Conservation (phyloP, 2,888 invertebrate genomes). For the Sinhomidia bicolor region DNA sequence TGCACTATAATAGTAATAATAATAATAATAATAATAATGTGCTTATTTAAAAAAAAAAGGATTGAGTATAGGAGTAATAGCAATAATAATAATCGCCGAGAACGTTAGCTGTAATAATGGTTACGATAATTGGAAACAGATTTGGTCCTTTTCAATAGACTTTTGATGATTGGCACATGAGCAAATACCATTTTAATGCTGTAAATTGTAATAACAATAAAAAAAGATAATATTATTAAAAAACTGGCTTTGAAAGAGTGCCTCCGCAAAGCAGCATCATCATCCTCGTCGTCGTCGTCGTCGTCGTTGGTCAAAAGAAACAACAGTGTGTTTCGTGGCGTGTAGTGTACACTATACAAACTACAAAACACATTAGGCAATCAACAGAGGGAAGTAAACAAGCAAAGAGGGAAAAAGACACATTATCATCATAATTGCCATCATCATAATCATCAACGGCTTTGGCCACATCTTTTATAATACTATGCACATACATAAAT, state of each 20-base stretch:
- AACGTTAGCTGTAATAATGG: no score
- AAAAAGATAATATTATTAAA: background rate
- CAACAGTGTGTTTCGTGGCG: background rate
- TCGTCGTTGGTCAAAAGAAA: background rate
- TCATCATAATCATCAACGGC: slow-evolving; percentile 58
- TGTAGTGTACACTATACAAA: background rate
- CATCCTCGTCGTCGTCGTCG: no score
- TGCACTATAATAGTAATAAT: no score
- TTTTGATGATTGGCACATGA: slow-evolving; percentile 46
- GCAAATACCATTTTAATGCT: slow-evolving; percentile 44
- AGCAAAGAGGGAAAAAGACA: slow-evolving; percentile 48
- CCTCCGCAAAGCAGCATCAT: no score
- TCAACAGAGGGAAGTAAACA: slow-evolving; percentile 54
- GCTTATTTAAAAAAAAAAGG: no score
- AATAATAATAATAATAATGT: no score
- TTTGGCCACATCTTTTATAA: no score
- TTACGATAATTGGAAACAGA: slow-evolving; percentile 5
- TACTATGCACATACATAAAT: slow-evolving; percentile 35
- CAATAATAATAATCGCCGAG: no score
- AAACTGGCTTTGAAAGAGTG: slow-evolving; percentile 36
- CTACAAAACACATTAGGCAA: background rate
- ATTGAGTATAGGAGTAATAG: no score
- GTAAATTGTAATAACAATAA: slow-evolving; percentile 39
- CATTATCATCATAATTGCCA: slow-evolving; percentile 66
- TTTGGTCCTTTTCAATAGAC: slow-evolving; percentile 18